Base-by-base conservation (phyloP, 2,113 vertebrate species). In the Pelodiscus sinensis region DNA sequence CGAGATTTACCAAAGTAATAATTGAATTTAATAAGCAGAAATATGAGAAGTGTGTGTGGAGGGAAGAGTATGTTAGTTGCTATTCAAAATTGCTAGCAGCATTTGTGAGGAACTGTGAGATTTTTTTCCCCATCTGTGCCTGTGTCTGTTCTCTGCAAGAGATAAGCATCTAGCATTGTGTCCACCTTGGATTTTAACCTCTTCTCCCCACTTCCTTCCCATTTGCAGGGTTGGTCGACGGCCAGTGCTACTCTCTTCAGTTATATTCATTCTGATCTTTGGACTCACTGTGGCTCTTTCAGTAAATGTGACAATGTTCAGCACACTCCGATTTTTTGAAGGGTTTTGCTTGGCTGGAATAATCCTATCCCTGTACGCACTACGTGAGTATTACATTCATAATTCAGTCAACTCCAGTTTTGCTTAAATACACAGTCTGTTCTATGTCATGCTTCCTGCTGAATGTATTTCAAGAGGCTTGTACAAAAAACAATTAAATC, bases 261-360 rank as follows among this genome's bases (percentile, higher is more conserved):
- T 99, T 91, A 96, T 99, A 92, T 98, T 99, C 97, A 99, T 99
- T 97, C 97, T 99, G 96, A 97, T 99, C 95, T 99, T 99, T 93
- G 99, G 99, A 90, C 97, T 99, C 96, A 97, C 98, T 0, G 99
- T 99, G 97, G 99, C 99, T 21, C 99, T 99, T 90, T 99, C 99
- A 0, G 98, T 99, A 97, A 99, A 99, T 9, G 98, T 99, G 93
- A 98, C 99, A n/a, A 99, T 99, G 99, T 99, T 99, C 98, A 99
- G 99, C 99, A 99, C 99, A 35, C 98, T 99, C 97, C 98, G 99
- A 91, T 99, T 99, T 98, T 99, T 99, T 44, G 99, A 99, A 97
- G 99, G 99, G 81, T 99, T 99, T 97, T 99, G 99, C 97, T 98
- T 99, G 96, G 99, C 99, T 80, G 99, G 99, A 90, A 99, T 99